Conservation (phyloP, 2,888 invertebrate species). For the Cynaeus angustus region DNA sequence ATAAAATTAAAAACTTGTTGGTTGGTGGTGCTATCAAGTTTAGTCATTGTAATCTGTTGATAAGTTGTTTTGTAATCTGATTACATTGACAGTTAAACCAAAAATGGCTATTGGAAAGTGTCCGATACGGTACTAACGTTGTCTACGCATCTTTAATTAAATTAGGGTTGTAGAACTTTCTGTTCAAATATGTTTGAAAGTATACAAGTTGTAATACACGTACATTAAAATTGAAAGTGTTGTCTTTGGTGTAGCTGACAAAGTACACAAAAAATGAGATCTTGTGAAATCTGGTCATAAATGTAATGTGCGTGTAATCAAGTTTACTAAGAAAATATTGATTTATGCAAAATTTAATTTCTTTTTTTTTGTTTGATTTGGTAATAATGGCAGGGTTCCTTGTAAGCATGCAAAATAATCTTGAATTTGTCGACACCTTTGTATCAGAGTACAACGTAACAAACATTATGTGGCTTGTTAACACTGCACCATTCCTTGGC, state of each 20-base stretch:
- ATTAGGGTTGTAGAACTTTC: no score
- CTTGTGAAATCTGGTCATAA: not conserved
- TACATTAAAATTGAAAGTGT: not conserved
- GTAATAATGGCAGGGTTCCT: conserved; percentile 3
- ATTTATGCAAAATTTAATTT: no score
- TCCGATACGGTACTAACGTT: no score
- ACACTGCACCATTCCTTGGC: conserved; percentile 25
- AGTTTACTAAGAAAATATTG: no score
- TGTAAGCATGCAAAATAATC: conserved; percentile 18
- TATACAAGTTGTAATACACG: not conserved
- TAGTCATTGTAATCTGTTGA: no score
- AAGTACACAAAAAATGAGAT: not conserved
- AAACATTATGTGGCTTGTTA: conserved; percentile 37
- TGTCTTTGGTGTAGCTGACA: not conserved
- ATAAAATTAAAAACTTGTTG: no score
- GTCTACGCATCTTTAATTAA: no score
- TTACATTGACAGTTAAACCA: no score
- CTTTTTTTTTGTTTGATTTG: not conserved
- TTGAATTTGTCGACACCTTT: conserved; percentile 24
- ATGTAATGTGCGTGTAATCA: no score
- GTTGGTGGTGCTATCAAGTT: no score
- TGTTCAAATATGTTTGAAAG: not conserved
- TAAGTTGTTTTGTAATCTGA: no score
- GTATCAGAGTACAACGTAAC: conserved; percentile 31
- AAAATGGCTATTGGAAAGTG: no score